Evolutionary conservation across 2,888 invertebrate genomes (phyloP).

Genomic region (Scelioninae gen. 1): DNA sequence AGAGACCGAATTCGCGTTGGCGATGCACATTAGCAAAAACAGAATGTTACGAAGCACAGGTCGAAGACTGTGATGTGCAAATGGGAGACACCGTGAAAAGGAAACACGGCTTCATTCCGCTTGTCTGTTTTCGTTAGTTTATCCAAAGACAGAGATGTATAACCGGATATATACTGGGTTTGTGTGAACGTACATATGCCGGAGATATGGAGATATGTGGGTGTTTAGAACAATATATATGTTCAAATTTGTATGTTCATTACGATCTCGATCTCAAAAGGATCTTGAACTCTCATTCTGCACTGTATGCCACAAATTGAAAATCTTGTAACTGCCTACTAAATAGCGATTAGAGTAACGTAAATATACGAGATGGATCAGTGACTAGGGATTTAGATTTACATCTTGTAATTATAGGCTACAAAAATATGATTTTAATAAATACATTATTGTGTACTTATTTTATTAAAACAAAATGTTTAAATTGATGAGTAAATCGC

Average conservation of each 20-base stretch:
- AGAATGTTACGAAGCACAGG: constrained; percentile 48
- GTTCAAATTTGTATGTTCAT: constrained; percentile 32
- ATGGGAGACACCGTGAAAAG: constrained; percentile 51
- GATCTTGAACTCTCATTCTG: too few species aligned
- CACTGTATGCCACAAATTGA: too few species aligned
- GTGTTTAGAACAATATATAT: constrained; percentile 41
- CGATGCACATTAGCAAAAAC: constrained; percentile 66
- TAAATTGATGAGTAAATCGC: too few species aligned
- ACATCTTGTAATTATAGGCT: too few species aligned
- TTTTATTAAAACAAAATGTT: too few species aligned
- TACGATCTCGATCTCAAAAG: constrained; percentile 2
- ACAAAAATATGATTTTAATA: too few species aligned
- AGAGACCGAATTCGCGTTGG: constrained; percentile 63
- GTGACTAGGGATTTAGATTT: too few species aligned
- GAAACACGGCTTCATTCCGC: constrained; percentile 50
- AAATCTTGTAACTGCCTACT: too few species aligned
- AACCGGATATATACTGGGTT: not conserved
- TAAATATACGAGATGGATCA: too few species aligned
- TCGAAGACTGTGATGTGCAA: constrained; percentile 62
- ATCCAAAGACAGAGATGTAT: constrained; percentile 24
- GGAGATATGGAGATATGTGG: constrained; percentile 9
- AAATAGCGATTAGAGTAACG: too few species aligned
- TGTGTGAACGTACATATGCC: not conserved
- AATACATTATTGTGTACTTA: too few species aligned
- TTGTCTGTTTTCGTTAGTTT: constrained; percentile 50